Percentiles rank a stretch among this genome's conserved stretches.
These are phyloP conservation scores for Pteromalus puparum DNA, from an alignment of 1,140 invertebrate species.

Conservation along the genomic window DNA sequence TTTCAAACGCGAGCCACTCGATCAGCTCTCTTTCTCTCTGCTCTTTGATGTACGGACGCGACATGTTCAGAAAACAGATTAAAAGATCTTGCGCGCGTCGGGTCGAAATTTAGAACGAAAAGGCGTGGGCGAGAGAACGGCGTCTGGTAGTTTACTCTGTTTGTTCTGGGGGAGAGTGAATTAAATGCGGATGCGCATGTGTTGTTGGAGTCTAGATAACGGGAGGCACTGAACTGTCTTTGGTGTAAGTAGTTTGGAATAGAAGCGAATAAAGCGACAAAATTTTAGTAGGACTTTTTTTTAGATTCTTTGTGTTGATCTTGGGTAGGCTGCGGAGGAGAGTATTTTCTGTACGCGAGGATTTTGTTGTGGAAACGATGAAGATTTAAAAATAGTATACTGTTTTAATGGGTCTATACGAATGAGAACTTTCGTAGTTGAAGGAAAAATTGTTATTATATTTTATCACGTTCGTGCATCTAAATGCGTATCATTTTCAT, in stretches of 20 bases:
- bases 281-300: neutral
- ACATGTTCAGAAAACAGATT: neutral
- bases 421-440: too few species aligned
- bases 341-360: neutral
- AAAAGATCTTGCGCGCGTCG: neutral
- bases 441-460: too few species aligned
- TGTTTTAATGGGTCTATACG: too few species aligned
- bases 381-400: too few species aligned
- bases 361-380: neutral
- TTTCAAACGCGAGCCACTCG: conserved; percentile 40
- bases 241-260: too few species aligned
- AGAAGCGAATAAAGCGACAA: neutral
- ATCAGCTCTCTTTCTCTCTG: neutral
- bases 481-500: neutral
- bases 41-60: conserved; percentile 25
- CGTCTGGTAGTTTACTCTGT: conserved; percentile 3
- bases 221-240: neutral
- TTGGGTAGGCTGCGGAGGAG: neutral
- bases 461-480: neutral
- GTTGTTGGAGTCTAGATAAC: neutral
- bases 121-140: neutral
- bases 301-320: neutral
- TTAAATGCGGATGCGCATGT: too few species aligned
- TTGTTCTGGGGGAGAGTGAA: neutral
- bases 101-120: conserved; percentile 2